phyloP scores from a whole-genome alignment of 2,888 invertebrate genomes.

The Napeogenes sylphis region DNA sequence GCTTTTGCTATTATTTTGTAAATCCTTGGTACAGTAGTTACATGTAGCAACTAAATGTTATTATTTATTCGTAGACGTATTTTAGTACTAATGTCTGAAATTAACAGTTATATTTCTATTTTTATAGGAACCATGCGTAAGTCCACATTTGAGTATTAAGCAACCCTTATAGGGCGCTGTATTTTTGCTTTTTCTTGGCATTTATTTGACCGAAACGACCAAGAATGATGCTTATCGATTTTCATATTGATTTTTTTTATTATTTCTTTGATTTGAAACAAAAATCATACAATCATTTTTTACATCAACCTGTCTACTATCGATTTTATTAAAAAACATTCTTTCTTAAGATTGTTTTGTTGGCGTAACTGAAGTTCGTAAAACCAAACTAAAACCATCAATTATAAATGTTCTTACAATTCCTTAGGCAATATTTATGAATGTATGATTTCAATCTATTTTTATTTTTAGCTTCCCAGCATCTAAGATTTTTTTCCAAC shows the following conservation, averaged over 20 bases:
- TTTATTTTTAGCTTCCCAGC: conserved; percentile 51
- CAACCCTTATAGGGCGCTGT: conserved; percentile 61
- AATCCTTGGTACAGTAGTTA: conserved; percentile 13
- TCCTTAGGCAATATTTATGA: conserved; percentile 20
- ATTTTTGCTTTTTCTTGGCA: conserved; percentile 61
- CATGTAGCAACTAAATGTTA: conserved; percentile 17
- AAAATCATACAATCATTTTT: conserved; percentile 44
- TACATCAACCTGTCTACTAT: neutral
- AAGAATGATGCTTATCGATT: conserved; percentile 53
- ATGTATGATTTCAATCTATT: conserved; percentile 43
- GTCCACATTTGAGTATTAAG: conserved; percentile 63
- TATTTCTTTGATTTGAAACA: conserved; percentile 29
- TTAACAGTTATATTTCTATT: conserved; percentile 53
- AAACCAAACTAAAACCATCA: too few relatives aligned
- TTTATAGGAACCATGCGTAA: conserved; percentile 79
- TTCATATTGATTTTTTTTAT: conserved; percentile 35
- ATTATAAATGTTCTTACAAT: too few relatives aligned
- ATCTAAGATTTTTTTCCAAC: conserved; percentile 31
- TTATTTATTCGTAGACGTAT: conserved; percentile 20
- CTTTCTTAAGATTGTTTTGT: neutral
- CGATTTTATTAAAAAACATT: too few relatives aligned
- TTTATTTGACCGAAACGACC: conserved; percentile 39
- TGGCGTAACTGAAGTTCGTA: neutral
- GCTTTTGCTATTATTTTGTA: conserved; percentile 9
- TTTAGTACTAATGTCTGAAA: conserved; percentile 29